A percentile compares a stretch with the other conserved stretches of the same genome.
Conservation (phyloP, 53 echinoderm and acorn worm genomes). For the Crossaster papposus region DNA sequence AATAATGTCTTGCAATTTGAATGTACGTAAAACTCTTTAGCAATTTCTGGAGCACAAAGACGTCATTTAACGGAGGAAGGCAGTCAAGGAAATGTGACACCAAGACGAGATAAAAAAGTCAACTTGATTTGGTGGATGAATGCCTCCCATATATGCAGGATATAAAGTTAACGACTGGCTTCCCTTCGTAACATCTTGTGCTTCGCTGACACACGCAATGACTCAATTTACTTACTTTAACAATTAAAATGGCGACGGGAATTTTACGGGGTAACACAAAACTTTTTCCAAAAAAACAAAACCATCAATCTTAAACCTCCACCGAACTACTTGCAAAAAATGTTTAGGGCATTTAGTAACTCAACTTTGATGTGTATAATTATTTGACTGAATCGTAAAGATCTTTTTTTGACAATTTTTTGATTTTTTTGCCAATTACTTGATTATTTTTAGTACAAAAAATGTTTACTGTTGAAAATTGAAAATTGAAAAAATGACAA, state of each 20-base stretch:
- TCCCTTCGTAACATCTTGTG: conserved; percentile 50
- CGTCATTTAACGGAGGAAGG: neutral
- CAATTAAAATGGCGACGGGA: neutral
- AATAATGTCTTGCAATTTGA: neutral
- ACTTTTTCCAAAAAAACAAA: neutral
- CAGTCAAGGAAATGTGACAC: neutral
- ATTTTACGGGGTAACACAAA: neutral
- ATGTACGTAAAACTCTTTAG: neutral
- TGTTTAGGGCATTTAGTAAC: too few relatives aligned
- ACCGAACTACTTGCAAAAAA: too few relatives aligned
- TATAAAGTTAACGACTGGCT: conserved; percentile 44
- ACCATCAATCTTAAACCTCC: too few relatives aligned
- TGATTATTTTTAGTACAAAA: too few relatives aligned
- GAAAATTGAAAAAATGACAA: too few relatives aligned
- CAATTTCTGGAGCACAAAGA: neutral
- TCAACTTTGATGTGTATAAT: too few relatives aligned
- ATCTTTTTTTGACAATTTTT: too few relatives aligned
- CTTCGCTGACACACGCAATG: conserved; percentile 44
- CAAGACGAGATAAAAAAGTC: neutral
- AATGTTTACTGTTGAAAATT: too few relatives aligned
- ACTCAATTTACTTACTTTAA: conserved; percentile 10
- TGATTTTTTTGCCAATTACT: too few relatives aligned
- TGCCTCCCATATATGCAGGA: conserved; percentile 1
- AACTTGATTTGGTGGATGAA: neutral
- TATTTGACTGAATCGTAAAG: too few relatives aligned